Conservation (phyloP, 2,113 vertebrate genomes). For the Mormyrus lacerda region DNA sequence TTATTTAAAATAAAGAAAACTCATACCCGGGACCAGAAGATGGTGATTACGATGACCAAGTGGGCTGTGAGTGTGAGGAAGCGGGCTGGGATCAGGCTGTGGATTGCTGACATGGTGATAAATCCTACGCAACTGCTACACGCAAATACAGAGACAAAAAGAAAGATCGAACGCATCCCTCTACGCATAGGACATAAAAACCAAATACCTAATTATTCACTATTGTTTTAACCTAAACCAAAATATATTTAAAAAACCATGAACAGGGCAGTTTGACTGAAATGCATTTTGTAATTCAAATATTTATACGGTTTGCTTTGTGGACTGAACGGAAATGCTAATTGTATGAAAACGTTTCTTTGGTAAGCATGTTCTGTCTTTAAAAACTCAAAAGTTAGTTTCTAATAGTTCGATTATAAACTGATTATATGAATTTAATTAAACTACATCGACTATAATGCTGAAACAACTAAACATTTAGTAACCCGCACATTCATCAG, state of each 20-base stretch:
- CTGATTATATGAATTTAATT: background rate
- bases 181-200: background rate
- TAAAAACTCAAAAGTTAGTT: background rate
- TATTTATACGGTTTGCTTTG: background rate
- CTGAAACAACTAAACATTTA: background rate
- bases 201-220: background rate
- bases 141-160: background rate
- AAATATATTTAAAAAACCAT: background rate
- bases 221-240: background rate
- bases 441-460: background rate
- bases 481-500: background rate
- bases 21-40: conserved; percentile 84
- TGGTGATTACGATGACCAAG: conserved; percentile 77
- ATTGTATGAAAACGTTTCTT: background rate
- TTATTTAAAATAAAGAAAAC: background rate
- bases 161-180: background rate
- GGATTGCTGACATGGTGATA: conserved; percentile 59
- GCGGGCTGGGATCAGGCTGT: conserved; percentile 70
- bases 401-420: background rate
- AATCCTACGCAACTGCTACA: background rate
- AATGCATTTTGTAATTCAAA: background rate
- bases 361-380: background rate
- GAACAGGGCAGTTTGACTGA: background rate
- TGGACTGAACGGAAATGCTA: background rate
- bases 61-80: conserved; percentile 77